phyloP scores from a whole-genome alignment of 1,140 invertebrate genomes.

The Meloidogyne exigua region DNA sequence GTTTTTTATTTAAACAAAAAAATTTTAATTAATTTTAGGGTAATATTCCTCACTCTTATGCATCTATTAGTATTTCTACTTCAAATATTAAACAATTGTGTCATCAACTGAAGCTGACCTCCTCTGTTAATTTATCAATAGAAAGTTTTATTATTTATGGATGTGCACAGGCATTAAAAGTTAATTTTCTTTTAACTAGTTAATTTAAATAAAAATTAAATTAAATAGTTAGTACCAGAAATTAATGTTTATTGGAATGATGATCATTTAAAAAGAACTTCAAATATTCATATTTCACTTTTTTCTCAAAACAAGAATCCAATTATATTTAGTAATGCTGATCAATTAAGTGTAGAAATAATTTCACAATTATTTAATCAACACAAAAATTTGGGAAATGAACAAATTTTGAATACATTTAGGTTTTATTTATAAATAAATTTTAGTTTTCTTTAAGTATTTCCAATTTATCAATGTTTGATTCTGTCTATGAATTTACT shows the following conservation, averaged over 20 bases:
- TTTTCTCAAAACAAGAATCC: slow-evolving; percentile 91
- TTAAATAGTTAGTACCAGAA: slow-evolving; percentile 76
- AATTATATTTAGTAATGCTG: slow-evolving; percentile 88
- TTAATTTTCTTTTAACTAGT: slow-evolving; percentile 21
- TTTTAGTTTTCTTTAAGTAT: slow-evolving; percentile 66
- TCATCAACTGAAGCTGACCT: slow-evolving; percentile 69
- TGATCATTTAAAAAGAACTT: slow-evolving; percentile 83
- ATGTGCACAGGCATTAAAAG: slow-evolving; percentile 80
- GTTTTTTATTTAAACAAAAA: not conserved
- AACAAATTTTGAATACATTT: slow-evolving; percentile 57
- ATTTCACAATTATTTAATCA: slow-evolving; percentile 81
- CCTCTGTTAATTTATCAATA: slow-evolving; percentile 75
- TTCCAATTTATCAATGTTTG: slow-evolving; percentile 98
- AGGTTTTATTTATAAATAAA: no score
- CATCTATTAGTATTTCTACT: slow-evolving; percentile 79
- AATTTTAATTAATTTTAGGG: slow-evolving; percentile 75
- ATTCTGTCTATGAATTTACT: slow-evolving; percentile 71
- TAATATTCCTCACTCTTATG: slow-evolving; percentile 91
- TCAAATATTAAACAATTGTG: slow-evolving; percentile 69
- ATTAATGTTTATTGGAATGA: slow-evolving; percentile 86
- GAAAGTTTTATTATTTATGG: slow-evolving; percentile 97
- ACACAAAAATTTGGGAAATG: slow-evolving; percentile 87
- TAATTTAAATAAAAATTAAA: slow-evolving; percentile 31
- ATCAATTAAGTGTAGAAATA: slow-evolving; percentile 71
- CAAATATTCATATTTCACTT: slow-evolving; percentile 87